phyloP scores from a whole-genome alignment of 2,888 invertebrate genomes.

The Amiota mariae region DNA sequence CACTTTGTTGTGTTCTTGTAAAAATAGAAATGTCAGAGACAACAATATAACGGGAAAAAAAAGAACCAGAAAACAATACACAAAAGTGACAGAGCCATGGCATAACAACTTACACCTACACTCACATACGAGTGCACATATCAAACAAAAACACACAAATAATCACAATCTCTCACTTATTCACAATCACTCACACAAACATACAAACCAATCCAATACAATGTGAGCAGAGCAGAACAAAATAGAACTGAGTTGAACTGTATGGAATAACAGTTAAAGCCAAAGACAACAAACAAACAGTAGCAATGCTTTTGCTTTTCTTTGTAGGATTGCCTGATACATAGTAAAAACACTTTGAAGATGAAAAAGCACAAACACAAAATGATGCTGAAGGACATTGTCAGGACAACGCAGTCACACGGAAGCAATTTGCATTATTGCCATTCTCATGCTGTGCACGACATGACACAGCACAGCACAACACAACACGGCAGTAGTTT shows the following conservation, averaged over 20 bases:
- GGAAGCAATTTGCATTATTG: slow-evolving; percentile 65
- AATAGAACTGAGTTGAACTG: background rate
- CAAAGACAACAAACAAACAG: background rate
- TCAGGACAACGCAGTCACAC: slow-evolving; percentile 42
- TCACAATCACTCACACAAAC: no score
- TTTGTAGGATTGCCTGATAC: no score
- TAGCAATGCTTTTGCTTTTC: no score
- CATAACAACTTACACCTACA: background rate
- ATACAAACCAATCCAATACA: no score
- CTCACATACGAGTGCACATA: background rate
- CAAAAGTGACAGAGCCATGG: background rate
- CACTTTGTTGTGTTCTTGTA: slow-evolving; percentile 21
- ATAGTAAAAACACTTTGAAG: slow-evolving; percentile 14
- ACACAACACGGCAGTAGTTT: background rate
- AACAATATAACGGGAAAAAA: slow-evolving; percentile 31
- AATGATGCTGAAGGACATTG: slow-evolving; percentile 26
- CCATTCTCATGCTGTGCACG: slow-evolving; percentile 32
- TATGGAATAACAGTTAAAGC: slow-evolving; percentile 10
- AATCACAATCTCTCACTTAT: no score
- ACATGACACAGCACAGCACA: background rate
- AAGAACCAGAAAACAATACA: background rate
- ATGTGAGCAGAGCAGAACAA: no score
- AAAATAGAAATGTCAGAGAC: slow-evolving; percentile 52
- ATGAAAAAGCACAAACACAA: background rate
- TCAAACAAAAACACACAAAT: background rate